Percentiles rank a stretch among this genome's conserved stretches.
These are phyloP conservation scores for Drosophila picticornis DNA, from an alignment of 2,888 invertebrate species.

Conservation along the genomic window DNA sequence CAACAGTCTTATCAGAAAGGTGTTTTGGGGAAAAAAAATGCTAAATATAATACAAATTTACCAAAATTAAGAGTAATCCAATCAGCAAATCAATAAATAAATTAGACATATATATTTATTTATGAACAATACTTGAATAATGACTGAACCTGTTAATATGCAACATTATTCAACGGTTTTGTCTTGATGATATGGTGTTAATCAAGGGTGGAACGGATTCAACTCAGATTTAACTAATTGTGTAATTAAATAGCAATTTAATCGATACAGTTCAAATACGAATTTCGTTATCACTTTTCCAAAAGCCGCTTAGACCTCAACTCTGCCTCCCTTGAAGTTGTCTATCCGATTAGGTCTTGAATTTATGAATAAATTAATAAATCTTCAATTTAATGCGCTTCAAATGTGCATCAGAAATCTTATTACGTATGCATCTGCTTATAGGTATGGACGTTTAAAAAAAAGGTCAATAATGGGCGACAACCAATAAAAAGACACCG, in stretches of 20 bases:
- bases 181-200: neutral
- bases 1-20: slow-evolving; percentile 37
- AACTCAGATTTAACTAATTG: neutral
- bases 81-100: neutral
- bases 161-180: neutral
- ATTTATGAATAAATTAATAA: slow-evolving; percentile 38
- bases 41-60: neutral
- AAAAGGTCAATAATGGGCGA: slow-evolving; percentile 5
- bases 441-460: neutral
- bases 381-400: slow-evolving; percentile 33
- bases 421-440: slow-evolving; percentile 9
- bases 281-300: neutral
- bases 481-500: slow-evolving; percentile 16
- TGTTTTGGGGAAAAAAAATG: slow-evolving; percentile 1
- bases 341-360: neutral
- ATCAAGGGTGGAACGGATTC: neutral
- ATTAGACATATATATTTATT: neutral
- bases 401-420: slow-evolving; percentile 24
- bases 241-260: neutral
- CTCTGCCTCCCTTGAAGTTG: neutral
- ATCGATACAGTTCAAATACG: neutral
- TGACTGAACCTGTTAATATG: neutral
- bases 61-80: neutral
- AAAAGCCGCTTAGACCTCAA: neutral
- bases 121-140: neutral